Percentiles rank a stretch among this genome's conserved stretches.
phyloP scores from a whole-genome alignment of 1,140 invertebrate genomes.

The Drosophila bipectinata region DNA sequence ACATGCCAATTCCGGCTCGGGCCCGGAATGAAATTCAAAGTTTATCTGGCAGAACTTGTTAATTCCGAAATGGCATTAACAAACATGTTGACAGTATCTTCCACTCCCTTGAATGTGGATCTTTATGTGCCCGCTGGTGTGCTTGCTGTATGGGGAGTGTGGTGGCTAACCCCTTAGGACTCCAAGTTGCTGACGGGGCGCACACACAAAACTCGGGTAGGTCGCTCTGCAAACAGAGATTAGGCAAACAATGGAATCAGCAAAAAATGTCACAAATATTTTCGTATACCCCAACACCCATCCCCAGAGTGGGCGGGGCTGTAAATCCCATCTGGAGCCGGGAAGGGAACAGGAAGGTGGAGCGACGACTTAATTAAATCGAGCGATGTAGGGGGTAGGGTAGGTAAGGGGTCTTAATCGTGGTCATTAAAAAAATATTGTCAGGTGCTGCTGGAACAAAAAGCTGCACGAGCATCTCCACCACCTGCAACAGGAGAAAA shows the following conservation, averaged over 20 bases:
- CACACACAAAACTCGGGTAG: slow-evolving; percentile 30
- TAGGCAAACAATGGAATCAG: slow-evolving; percentile 78
- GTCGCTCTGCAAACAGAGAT: slow-evolving; percentile 70
- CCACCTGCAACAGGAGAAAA: slow-evolving; percentile 52
- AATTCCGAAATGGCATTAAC: slow-evolving; percentile 77
- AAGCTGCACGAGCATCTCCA: slow-evolving; percentile 44
- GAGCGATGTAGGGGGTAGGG: slow-evolving; percentile 13
- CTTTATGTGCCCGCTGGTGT: slow-evolving; percentile 44
- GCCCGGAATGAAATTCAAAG: slow-evolving; percentile 75
- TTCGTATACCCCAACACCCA: not conserved
- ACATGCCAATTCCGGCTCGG: slow-evolving; percentile 29
- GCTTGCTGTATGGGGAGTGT: slow-evolving; percentile 6
- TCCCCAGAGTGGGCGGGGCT: slow-evolving; percentile 5
- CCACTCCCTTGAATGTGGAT: slow-evolving; percentile 33
- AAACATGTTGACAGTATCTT: slow-evolving; percentile 77
- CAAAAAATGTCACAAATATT: slow-evolving; percentile 59
- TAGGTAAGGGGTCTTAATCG: slow-evolving; percentile 60
- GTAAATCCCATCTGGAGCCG: slow-evolving; percentile 12
- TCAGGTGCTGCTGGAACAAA: slow-evolving; percentile 69
- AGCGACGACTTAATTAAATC: slow-evolving; percentile 79
- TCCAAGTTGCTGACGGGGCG: slow-evolving; percentile 59
- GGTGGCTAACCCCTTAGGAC: slow-evolving; percentile 20
- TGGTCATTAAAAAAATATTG: slow-evolving; percentile 78
- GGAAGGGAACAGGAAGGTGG: slow-evolving; percentile 9
- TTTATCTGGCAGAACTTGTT: slow-evolving; percentile 80